phyloP scores from a whole-genome alignment of 2,888 invertebrate genomes.

The Tiliacea citrago region DNA sequence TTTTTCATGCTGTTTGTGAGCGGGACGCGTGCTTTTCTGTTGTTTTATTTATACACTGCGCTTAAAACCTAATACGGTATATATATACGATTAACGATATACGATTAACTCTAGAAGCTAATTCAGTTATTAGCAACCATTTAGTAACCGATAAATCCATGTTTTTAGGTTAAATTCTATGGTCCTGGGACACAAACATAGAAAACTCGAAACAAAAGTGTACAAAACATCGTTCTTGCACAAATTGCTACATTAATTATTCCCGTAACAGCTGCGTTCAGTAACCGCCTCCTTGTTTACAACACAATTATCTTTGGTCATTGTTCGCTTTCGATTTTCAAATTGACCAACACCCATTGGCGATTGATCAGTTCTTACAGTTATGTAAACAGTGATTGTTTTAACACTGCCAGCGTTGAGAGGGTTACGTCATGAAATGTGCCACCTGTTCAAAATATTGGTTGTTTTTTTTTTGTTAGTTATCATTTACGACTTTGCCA shows the following conservation, averaged over 20 bases:
- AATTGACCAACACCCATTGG: conserved; percentile 41
- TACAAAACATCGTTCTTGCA: not conserved
- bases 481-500: not conserved
- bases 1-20: conserved; percentile 1
- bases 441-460: not conserved
- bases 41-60: not conserved
- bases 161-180: not conserved
- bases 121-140: not conserved
- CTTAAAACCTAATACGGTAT: too few relatives aligned
- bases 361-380: conserved; percentile 35
- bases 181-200: too few relatives aligned
- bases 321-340: conserved; percentile 65
- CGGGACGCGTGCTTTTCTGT: not conserved
- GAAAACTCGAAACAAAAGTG: not conserved
- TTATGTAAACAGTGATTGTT: conserved; percentile 53
- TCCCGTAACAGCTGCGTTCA: conserved; percentile 24
- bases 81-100: not conserved
- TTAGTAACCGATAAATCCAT: not conserved
- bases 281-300: conserved; percentile 42
- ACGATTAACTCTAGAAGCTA: not conserved
- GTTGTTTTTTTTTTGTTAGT: not conserved
- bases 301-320: conserved; percentile 57
- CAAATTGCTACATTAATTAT: not conserved
- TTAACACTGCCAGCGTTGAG: conserved; percentile 10
- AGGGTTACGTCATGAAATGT: conserved; percentile 5